Percentiles rank a stretch among this genome's conserved stretches.
These are phyloP conservation scores for Jaculus jaculus DNA, from an alignment of 2,113 vertebrate species.

Conservation along the genomic window DNA sequence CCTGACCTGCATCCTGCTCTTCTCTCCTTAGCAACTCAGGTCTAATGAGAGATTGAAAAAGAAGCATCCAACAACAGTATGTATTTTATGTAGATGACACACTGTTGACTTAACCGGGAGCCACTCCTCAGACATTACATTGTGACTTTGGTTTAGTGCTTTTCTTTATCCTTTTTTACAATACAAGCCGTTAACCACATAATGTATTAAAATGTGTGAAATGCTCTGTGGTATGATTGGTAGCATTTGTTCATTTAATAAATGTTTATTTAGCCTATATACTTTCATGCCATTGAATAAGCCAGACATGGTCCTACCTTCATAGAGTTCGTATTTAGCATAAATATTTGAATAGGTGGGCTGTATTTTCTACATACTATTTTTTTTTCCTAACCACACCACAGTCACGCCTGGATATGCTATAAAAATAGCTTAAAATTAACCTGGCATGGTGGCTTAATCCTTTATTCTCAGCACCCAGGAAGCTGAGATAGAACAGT, in stretches of 20 bases:
- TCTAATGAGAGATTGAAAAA: not conserved
- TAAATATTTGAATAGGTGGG: conserved; percentile 34
- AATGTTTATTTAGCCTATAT: conserved; percentile 42
- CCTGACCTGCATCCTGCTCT: conserved; percentile 1
- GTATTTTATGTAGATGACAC: not conserved
- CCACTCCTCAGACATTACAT: conserved; percentile 15
- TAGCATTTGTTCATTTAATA: conserved; percentile 22
- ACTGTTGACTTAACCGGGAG: conserved; percentile 5
- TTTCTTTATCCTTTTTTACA: conserved; percentile 46
- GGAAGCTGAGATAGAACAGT: too few relatives aligned
- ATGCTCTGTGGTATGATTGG: conserved; percentile 40
- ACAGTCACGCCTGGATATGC: not conserved
- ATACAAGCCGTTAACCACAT: conserved; percentile 11
- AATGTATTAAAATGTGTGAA: not conserved
- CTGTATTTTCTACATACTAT: conserved; percentile 3
- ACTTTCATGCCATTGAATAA: conserved; percentile 39
- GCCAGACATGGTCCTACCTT: conserved; percentile 14
- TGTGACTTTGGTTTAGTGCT: conserved; percentile 34
- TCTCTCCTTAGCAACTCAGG: conserved; percentile 36
- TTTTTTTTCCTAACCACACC: conserved; percentile 36
- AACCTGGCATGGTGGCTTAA: too few relatives aligned
- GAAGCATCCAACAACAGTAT: not conserved
- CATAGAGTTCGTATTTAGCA: conserved; percentile 22
- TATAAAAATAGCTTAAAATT: too few relatives aligned
- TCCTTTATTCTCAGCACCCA: too few relatives aligned